Conservation (phyloP, 2,888 invertebrate species). For the Horisme vitalbata region DNA sequence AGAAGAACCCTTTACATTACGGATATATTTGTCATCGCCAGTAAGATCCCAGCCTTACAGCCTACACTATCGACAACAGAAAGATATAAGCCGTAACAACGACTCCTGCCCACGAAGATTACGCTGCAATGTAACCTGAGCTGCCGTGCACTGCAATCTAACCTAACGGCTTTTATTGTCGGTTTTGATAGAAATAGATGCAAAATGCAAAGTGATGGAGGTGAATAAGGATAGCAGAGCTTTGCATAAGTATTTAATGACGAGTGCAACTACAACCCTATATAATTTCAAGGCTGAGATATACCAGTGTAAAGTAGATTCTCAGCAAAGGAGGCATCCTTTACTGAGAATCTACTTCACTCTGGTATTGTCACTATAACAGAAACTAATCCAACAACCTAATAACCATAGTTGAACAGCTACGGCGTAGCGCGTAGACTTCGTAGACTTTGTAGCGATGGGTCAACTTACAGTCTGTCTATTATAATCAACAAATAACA, state of each 20-base stretch:
- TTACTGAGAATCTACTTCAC: too few relatives aligned
- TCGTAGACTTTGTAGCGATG: constrained; percentile 39
- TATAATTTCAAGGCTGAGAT: too few relatives aligned
- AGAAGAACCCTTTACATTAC: too few relatives aligned
- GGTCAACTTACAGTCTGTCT: constrained; percentile 64
- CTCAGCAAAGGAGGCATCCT: too few relatives aligned
- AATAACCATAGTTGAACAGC: constrained; percentile 32
- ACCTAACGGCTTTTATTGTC: constrained; percentile 21
- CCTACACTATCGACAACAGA: constrained; percentile 40
- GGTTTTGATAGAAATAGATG: neutral
- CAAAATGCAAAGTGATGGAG: neutral
- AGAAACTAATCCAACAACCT: constrained; percentile 25
- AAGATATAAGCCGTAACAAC: constrained; percentile 58
- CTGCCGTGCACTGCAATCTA: constrained; percentile 36
- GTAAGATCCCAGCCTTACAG: constrained; percentile 34
- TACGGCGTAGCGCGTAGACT: constrained; percentile 29
- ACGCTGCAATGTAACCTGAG: constrained; percentile 49
- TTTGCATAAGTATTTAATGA: too few relatives aligned
- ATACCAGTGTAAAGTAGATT: too few relatives aligned
- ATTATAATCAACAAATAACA: neutral
- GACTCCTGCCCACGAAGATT: constrained; percentile 67
- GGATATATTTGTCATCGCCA: too few relatives aligned
- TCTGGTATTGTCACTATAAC: neutral
- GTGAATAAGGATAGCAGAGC: too few relatives aligned
- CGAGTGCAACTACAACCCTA: too few relatives aligned